Base-by-base conservation (phyloP, 2,888 invertebrate genomes). In the Argyresthia goedartella region DNA sequence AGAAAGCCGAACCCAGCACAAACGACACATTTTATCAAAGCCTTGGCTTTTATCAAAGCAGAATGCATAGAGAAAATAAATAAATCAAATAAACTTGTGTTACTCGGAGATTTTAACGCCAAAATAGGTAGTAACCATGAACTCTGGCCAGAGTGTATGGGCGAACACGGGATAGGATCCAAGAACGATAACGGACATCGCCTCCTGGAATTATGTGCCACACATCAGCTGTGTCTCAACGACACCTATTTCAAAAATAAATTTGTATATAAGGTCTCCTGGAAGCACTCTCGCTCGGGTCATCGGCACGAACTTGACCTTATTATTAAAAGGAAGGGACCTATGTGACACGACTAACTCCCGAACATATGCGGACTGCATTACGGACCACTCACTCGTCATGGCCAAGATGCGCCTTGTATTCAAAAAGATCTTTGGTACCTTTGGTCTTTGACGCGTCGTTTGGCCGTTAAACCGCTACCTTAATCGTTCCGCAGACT, bases 181-280 rank as follows among this genome's bases (percentile, higher is more conserved):
- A 4, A 34, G 13, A 50, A 50, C n/a, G 50, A 42, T 10, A 43
- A 42, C 35, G 43, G 43, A 11, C 36, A 49, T 34, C 56, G 55
- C 0, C 43, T 60, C 4, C 25, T 58, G 4, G 57, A 58, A 33
- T 45, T 59, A 11, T 58, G 58, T 34, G 35, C 57, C 10, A 14
- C 11, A 15, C 33, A 51, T 11, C 44, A 11, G 1, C 41, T 61
- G 1, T 59, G 59, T 53, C 53, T 60, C 3, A 58, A 56, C 4
- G 56, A 54, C 34, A 56, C 56, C n/a, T 58, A 55, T 16, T 58
- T 56, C 33, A 55, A 54, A 41, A 46, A 50, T 14, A 59, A 55
- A 43, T 4, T 15, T 0, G 16, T 11, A 1, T 58, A 45, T 3
- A 59, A 57, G 55, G 59, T 59, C 0, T 60, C 36, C 8, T 36